A percentile compares a stretch with the other conserved stretches of the same genome.
phyloP scores from a whole-genome alignment of 2,797 vertebrate genomes.

The Darevskia nairensis region DNA sequence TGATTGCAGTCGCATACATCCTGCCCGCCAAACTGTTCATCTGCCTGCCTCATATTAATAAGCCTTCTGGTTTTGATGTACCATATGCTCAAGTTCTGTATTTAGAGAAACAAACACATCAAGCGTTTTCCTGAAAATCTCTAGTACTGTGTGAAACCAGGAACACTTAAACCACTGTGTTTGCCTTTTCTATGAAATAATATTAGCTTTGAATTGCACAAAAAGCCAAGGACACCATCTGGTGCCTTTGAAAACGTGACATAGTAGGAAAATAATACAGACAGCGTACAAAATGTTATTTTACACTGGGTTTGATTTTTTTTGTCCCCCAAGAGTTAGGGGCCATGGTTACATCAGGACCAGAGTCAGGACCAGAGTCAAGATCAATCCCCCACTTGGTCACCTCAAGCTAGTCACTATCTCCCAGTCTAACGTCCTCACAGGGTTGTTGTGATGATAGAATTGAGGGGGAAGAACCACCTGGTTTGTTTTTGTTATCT shows the following conservation, averaged over 20 bases:
- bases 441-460: no score
- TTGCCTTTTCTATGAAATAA: constrained; percentile 36
- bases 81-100: constrained; percentile 27
- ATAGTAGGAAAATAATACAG: constrained; percentile 27
- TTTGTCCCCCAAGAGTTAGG: neutral
- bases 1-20: neutral
- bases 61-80: constrained; percentile 21
- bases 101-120: constrained; percentile 29
- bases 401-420: no score
- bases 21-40: neutral
- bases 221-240: constrained; percentile 34
- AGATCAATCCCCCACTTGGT: no score
- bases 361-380: no score
- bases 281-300: neutral
- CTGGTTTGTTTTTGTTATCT: no score
- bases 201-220: constrained; percentile 31
- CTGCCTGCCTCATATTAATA: constrained; percentile 4
- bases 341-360: neutral
- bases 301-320: neutral
- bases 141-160: constrained; percentile 5
- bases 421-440: no score
- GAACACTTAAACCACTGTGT: constrained; percentile 11
- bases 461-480: no score
- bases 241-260: constrained; percentile 18
- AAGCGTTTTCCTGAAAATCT: constrained; percentile 13